Conservation (phyloP, 2,113 vertebrate species). For the Tetraodon nigroviridis region DNA sequence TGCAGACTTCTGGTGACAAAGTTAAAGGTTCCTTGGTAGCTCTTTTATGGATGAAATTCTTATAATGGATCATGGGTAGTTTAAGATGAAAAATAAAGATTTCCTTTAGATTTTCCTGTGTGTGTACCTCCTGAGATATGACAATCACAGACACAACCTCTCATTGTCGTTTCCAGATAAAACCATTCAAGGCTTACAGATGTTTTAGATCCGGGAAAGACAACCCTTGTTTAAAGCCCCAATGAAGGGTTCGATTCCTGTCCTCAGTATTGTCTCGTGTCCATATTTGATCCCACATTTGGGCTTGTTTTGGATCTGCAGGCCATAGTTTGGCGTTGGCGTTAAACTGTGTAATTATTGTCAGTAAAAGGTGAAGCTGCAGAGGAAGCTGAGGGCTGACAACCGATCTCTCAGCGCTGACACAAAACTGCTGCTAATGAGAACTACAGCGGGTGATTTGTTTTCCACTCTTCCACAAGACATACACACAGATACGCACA, state of each 20-base stretch:
- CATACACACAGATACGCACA: conserved; percentile 22
- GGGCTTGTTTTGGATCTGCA: background rate
- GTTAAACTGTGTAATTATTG: conserved; percentile 61
- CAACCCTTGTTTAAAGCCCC: background rate
- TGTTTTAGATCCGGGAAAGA: no score
- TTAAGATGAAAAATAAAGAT: no score
- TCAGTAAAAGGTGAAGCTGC: conserved; percentile 59
- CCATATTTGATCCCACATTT: background rate
- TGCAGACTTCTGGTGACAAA: no score
- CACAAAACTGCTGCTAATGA: conserved; percentile 69
- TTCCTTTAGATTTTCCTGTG: no score
- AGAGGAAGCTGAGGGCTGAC: conserved; percentile 49
- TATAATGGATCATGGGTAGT: no score
- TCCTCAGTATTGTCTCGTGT: background rate
- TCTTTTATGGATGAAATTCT: no score
- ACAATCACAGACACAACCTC: no score
- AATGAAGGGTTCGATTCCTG: background rate
- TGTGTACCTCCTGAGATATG: no score
- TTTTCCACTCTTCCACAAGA: conserved; percentile 59
- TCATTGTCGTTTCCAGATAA: no score
- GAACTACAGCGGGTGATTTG: conserved; percentile 70
- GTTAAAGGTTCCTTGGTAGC: no score
- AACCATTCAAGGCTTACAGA: background rate
- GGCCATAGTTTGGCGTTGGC: conserved; percentile 5
- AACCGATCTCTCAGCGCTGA: conserved; percentile 62